These are phyloP conservation scores for Oreotrochilus melanogaster DNA, from an alignment of 2,113 vertebrate species.

Conservation along the genomic window DNA sequence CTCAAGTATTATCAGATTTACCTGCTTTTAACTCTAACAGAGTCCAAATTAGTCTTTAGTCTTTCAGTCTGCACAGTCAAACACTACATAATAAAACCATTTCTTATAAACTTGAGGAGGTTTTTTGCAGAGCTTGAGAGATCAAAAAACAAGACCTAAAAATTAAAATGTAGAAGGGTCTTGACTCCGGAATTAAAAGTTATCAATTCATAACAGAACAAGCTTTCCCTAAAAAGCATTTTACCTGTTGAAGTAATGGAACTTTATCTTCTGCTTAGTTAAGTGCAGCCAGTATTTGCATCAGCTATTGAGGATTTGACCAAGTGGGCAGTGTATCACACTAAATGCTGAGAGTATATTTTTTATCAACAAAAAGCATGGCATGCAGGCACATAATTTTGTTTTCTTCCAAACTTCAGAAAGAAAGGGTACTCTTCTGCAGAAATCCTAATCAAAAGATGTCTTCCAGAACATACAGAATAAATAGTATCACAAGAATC, in stretches of 20 bases:
- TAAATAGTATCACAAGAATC: background rate
- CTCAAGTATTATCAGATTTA: background rate
- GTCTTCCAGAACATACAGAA: background rate
- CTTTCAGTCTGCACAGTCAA: background rate
- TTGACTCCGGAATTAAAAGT: background rate
- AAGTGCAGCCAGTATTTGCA: background rate
- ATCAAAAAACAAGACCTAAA: background rate
- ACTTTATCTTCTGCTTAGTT: background rate
- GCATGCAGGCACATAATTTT: background rate
- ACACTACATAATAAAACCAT: background rate
- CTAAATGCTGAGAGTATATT: background rate
- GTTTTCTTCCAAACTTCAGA: background rate
- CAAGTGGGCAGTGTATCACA: background rate
- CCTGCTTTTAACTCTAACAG: background rate
- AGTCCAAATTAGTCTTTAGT: background rate
- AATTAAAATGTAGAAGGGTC: accelerated
- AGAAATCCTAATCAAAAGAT: background rate
- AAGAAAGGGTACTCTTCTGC: background rate
- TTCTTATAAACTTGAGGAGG: background rate
- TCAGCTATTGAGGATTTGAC: background rate
- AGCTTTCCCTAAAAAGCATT: background rate
- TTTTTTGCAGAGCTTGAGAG: background rate
- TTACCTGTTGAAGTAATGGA: background rate
- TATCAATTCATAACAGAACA: background rate
- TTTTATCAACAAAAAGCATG: background rate